Conservation (phyloP, 2,113 vertebrate genomes). For the Apeltes quadracus region DNA sequence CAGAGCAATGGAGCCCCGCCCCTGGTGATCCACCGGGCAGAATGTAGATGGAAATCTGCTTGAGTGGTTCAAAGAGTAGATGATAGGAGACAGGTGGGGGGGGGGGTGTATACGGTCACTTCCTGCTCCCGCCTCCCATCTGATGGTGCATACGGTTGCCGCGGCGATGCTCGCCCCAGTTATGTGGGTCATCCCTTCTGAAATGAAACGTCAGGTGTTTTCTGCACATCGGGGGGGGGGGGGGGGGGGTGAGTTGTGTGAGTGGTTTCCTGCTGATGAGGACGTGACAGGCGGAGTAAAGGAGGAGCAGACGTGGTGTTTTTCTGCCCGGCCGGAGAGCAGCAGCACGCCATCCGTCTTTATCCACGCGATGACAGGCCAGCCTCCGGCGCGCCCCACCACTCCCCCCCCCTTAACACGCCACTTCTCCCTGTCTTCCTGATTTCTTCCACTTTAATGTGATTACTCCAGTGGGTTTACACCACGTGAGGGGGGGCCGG, state of each 20-base stretch:
- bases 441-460: slow-evolving; percentile 29
- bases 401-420: background rate
- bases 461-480: slow-evolving; percentile 35
- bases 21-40: background rate
- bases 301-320: slow-evolving; percentile 65
- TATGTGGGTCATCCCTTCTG: slow-evolving; percentile 42
- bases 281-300: slow-evolving; percentile 59
- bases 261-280: slow-evolving; percentile 65
- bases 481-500: slow-evolving; percentile 12
- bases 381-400: slow-evolving; percentile 33
- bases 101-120: slow-evolving; percentile 59
- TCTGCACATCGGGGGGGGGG: no score
- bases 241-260: slow-evolving; percentile 20
- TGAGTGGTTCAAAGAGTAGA: slow-evolving; percentile 12
- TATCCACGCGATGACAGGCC: slow-evolving; percentile 71
- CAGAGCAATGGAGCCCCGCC: slow-evolving; percentile 64
- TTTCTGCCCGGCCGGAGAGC: slow-evolving; percentile 79
- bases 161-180: slow-evolving; percentile 21
- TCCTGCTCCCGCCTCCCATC: slow-evolving; percentile 59
- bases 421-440: slow-evolving; percentile 8
- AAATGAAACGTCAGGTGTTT: slow-evolving; percentile 11
- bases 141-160: slow-evolving; percentile 55
- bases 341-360: slow-evolving; percentile 75
- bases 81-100: slow-evolving; percentile 45
- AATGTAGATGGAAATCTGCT: background rate